phyloP scores from a whole-genome alignment of 30 jellyfish, hydroid and myxozoan genomes.

The Hydra vulgaris region DNA sequence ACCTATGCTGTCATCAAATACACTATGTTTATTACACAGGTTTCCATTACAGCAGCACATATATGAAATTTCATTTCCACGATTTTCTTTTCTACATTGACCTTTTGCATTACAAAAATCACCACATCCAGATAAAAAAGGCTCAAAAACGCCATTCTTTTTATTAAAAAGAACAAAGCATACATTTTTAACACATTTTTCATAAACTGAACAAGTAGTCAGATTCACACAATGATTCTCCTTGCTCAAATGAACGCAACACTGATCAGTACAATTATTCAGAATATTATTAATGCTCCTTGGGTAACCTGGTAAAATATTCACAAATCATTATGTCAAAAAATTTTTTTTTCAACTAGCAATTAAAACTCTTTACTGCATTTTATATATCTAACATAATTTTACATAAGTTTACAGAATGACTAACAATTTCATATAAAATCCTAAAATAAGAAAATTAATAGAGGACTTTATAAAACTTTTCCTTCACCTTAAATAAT shows the following conservation, averaged over 20 bases:
- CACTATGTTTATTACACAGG: conserved; percentile 38
- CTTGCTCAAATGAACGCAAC: neutral
- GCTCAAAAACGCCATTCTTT: neutral
- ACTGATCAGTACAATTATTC: neutral
- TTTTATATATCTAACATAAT: too few species aligned
- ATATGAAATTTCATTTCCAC: conserved; percentile 2
- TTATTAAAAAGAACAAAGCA: neutral
- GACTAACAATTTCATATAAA: too few species aligned
- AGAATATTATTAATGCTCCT: neutral
- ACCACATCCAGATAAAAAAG: neutral
- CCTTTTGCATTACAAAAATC: neutral
- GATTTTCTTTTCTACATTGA: neutral
- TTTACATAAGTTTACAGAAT: too few species aligned
- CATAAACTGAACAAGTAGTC: neutral
- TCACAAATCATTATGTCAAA: neutral
- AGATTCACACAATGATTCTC: neutral
- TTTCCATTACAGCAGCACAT: conserved; percentile 60
- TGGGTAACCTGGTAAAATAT: neutral
- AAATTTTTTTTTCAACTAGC: too few species aligned
- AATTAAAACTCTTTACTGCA: too few species aligned
- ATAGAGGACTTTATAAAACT: too few species aligned
- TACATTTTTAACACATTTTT: neutral
- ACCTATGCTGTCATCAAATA: neutral
- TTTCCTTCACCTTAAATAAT: too few species aligned
- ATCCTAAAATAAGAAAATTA: too few species aligned